A percentile compares a stretch with the other conserved stretches of the same genome.
Conservation (phyloP, 2,113 vertebrate species). For the Machaerirhynchus nigripectus region DNA sequence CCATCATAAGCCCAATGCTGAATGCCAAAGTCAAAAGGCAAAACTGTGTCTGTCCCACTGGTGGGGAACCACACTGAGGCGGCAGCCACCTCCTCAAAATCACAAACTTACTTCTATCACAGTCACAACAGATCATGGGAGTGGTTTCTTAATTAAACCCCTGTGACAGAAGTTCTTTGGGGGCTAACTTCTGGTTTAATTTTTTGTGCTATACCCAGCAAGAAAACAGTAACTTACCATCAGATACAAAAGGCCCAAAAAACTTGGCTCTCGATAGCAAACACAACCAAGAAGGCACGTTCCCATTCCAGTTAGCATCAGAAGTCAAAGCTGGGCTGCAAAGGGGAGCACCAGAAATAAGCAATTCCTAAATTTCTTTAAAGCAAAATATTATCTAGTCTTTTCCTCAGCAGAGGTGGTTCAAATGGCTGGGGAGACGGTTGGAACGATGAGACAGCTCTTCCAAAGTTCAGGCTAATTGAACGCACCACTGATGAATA, state of each 20-base stretch:
- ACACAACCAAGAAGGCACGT: neutral
- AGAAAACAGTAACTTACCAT: neutral
- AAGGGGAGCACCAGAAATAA: neutral
- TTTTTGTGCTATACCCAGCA: neutral
- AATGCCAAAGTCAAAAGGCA: neutral
- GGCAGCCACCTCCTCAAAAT: neutral
- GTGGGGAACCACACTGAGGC: neutral
- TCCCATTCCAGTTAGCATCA: neutral
- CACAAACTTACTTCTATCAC: neutral
- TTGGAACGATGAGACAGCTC: neutral
- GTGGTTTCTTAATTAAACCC: neutral
- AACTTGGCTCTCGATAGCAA: accelerated
- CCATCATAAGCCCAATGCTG: neutral
- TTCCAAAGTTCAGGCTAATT: neutral
- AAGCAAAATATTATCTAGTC: neutral
- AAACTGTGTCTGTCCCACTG: neutral
- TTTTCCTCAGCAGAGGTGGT: neutral
- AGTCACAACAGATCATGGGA: neutral
- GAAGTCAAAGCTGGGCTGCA: neutral
- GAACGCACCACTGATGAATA: neutral
- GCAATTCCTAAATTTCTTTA: neutral
- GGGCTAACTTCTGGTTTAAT: neutral
- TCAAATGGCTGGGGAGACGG: neutral
- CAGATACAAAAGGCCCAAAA: neutral
- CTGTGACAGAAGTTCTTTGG: neutral